Evolutionary conservation across 2,888 invertebrate genomes (phyloP), one percentile per base, ranked within the genome.

Genomic region (Polietes domitor): DNA sequence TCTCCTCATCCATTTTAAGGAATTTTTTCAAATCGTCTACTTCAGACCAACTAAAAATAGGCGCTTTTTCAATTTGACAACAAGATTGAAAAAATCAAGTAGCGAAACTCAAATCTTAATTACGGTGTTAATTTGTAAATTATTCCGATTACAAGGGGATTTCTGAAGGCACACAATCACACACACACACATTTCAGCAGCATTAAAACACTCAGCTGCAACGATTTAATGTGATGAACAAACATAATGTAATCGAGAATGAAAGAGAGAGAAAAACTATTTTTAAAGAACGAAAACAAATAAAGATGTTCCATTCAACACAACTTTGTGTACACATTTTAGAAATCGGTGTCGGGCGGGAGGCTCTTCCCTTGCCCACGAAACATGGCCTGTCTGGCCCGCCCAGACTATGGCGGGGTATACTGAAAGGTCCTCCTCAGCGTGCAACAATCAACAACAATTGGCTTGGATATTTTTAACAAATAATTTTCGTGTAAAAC

Each of bases 71-170:
- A 12, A 32, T 65, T 32, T 21, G 65, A 65, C 28, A 41, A 65
- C 65, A 7, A 37, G 21, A 17, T 65, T 65, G 41, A 65, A 63
- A n/a, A n/a, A n/a, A 32, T 63, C 32, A 63, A 63, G 63, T 28
- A 63, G 12, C 41, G 21, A 68, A 43, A 68, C 9, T 68, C 24
- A 68, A 68, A 68, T 17, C 68, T 37, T 37, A 83, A 79, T 80
- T 76, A 17, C 21, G 21, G 73, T 79, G 83, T 83, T 83, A 77
- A 80, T 80, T 76, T 80, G 68, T 80, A 71, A 74, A 83, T 80
- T 74, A 79, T 12, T 28, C 50, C 26, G 17, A 70, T 77, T 70
- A 70, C 21, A 58, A 53, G 61, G 24, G 71, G 12, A 41, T 75
- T 37, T 32, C 32, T 15, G 2, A 7, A 12, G 43, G 15, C 15